Conservation (phyloP, 2,797 vertebrate species). For the Chaunax sp. region DNA sequence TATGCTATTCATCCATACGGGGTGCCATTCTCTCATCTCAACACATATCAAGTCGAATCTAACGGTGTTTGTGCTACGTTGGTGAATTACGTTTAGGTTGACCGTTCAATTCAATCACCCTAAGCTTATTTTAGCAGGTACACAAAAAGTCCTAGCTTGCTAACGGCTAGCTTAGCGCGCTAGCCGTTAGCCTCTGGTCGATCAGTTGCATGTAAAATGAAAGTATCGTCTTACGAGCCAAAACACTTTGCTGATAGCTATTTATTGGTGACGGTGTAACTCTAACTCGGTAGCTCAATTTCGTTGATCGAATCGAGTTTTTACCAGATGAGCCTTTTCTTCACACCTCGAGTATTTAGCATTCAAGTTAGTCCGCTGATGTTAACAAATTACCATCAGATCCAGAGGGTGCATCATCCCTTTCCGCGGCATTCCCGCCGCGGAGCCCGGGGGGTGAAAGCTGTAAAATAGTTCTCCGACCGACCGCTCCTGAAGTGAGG, state of each 20-base stretch:
- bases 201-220: not conserved
- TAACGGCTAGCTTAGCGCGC: slow-evolving; percentile 28
- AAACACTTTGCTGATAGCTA: not conserved
- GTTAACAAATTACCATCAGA: slow-evolving; percentile 80
- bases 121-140: not conserved
- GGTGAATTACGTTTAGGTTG: rapidly evolving
- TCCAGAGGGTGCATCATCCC: slow-evolving; percentile 85
- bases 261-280: rapidly evolving
- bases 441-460: slow-evolving; percentile 90
- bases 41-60: not conserved
- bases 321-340: not conserved
- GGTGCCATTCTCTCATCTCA: too few relatives aligned
- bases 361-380: slow-evolving; percentile 38
- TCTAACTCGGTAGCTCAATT: not conserved
- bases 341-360: slow-evolving; percentile 21
- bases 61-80: rapidly evolving
- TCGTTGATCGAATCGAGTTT: not conserved
- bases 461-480: slow-evolving; percentile 92
- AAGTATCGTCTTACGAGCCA: rapidly evolving
- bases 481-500: slow-evolving; percentile 83
- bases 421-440: slow-evolving; percentile 70
- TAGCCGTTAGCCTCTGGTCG: not conserved
- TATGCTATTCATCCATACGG: rapidly evolving
- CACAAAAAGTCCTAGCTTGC: not conserved
- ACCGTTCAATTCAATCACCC: rapidly evolving